A percentile compares a stretch with the other conserved stretches of the same genome.
Evolutionary conservation across 2,113 vertebrate genomes (phyloP).

Genomic region (Petroica traversi): DNA sequence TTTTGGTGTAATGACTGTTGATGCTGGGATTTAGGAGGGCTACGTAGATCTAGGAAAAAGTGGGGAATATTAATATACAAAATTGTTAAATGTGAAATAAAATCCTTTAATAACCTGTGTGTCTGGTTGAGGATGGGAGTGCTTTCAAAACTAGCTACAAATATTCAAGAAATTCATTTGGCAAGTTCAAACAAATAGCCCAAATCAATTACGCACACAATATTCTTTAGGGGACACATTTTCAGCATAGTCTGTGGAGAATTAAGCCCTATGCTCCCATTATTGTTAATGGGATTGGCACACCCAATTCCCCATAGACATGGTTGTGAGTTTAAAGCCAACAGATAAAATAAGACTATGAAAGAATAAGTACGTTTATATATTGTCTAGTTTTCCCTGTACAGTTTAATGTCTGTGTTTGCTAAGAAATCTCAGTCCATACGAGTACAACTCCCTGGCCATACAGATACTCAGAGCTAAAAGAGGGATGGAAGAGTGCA

Average conservation of each 20-base stretch:
- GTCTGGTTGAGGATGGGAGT: constrained; percentile 70
- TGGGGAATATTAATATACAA: constrained; percentile 78
- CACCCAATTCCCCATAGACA: constrained; percentile 38
- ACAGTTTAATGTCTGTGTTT: background rate
- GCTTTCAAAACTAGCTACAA: constrained; percentile 74
- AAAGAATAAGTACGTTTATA: constrained; percentile 9
- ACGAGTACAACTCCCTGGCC: background rate
- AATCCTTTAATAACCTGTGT: constrained; percentile 77
- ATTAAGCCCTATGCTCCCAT: constrained; percentile 45
- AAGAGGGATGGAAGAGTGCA: background rate
- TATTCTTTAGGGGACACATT: constrained; percentile 63
- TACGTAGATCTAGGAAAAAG: constrained; percentile 73
- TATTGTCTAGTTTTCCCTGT: constrained; percentile 20
- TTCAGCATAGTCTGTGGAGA: constrained; percentile 42
- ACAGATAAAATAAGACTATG: background rate
- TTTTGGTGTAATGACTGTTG: constrained; percentile 73
- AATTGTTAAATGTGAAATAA: constrained; percentile 79
- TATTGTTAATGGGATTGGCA: constrained; percentile 25
- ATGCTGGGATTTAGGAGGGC: constrained; percentile 75
- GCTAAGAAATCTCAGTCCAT: background rate
- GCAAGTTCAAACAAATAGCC: constrained; percentile 76
- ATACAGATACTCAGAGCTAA: background rate
- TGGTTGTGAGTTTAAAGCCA: constrained; percentile 31
- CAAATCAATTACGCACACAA: constrained; percentile 55
- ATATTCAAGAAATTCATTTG: constrained; percentile 75